phyloP scores from a whole-genome alignment of 2,113 vertebrate species.

The Sceloporus tristichus region DNA sequence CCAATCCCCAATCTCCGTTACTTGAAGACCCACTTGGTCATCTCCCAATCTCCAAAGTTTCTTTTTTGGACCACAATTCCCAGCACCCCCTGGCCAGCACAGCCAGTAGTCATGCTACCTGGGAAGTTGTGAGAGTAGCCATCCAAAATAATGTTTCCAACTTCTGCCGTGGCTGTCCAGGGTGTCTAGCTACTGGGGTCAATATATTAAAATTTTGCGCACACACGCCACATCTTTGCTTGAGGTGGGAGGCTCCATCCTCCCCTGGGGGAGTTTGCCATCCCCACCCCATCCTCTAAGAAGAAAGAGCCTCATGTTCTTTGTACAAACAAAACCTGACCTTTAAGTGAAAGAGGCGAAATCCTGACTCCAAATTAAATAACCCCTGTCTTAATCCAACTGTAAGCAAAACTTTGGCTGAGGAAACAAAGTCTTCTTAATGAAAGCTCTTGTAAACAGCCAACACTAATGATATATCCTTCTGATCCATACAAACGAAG shows the following conservation, averaged over 20 bases:
- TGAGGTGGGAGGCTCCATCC: neutral
- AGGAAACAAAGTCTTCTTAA: conserved; percentile 25
- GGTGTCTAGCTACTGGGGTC: neutral
- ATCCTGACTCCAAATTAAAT: conserved; percentile 20
- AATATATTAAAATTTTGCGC: neutral
- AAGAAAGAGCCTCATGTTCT: neutral
- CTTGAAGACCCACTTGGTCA: neutral
- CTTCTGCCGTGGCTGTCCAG: neutral
- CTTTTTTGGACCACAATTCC: neutral
- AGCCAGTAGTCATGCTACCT: neutral
- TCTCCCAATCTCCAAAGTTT: neutral
- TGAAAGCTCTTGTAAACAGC: neutral
- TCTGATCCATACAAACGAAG: neutral
- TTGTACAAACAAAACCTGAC: conserved; percentile 14
- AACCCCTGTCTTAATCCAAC: conserved; percentile 15
- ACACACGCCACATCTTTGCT: neutral
- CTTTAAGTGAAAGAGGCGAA: conserved; percentile 2
- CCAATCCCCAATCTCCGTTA: neutral
- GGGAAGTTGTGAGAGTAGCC: neutral
- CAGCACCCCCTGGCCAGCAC: neutral
- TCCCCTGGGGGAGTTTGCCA: neutral
- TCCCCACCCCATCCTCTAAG: neutral
- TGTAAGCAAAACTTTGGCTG: conserved; percentile 19
- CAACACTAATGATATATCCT: conserved; percentile 1
- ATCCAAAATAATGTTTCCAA: neutral